A percentile compares a stretch with the other conserved stretches of the same genome.
These are phyloP conservation scores for Odocoileus virginianus DNA, from an alignment of 2,113 vertebrate species.

Conservation along the genomic window DNA sequence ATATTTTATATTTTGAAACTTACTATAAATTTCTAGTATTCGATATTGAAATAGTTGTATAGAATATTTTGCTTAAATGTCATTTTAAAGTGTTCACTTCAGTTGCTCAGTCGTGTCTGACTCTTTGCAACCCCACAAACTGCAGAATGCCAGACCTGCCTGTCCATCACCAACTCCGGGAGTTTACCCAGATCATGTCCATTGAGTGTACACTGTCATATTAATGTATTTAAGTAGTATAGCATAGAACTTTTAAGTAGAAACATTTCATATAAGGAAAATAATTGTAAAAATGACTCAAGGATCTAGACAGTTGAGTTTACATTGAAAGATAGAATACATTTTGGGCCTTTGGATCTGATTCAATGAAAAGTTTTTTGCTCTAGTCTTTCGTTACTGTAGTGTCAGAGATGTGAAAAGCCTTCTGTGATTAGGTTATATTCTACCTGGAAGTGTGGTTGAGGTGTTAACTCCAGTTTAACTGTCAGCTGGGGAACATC, in stretches of 20 bases:
- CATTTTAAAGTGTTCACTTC: neutral
- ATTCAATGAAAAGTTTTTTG: neutral
- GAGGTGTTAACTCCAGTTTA: neutral
- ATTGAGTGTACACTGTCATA: neutral
- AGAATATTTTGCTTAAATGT: constrained; percentile 1
- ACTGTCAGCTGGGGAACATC: neutral
- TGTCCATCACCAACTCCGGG: no score
- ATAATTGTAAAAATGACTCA: neutral
- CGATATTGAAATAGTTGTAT: neutral
- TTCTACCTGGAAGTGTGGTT: neutral
- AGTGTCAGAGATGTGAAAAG: neutral
- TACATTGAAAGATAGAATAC: neutral
- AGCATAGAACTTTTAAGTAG: neutral
- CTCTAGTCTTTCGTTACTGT: neutral
- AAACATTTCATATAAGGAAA: neutral
- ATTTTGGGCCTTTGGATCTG: neutral
- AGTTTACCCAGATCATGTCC: no score
- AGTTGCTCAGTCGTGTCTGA: no score
- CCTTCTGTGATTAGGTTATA: neutral
- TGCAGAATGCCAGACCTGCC: no score
- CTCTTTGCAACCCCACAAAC: no score
- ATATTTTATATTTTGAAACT: neutral
- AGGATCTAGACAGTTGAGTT: neutral
- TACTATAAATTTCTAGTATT: neutral
- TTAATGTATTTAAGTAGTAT: neutral